A percentile compares a stretch with the other conserved stretches of the same genome.
phyloP scores from a whole-genome alignment of 2,113 vertebrate species.

The Leptobrachium ailaonicum region DNA sequence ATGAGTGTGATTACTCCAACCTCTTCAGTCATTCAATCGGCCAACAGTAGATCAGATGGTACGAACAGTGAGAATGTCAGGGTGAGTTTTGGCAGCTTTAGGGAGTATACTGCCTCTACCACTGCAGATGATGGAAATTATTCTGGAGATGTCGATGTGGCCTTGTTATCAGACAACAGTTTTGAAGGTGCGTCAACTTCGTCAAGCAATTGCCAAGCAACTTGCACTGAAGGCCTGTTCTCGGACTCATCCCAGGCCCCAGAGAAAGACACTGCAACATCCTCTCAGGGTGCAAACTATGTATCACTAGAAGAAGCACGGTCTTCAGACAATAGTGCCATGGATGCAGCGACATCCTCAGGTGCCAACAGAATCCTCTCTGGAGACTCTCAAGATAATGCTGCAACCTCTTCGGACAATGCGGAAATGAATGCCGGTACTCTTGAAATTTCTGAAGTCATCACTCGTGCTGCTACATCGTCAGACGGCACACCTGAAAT shows the following conservation, averaged over 20 bases:
- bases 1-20: constrained; percentile 21
- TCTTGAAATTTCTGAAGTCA: constrained; percentile 7
- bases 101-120: constrained; percentile 26
- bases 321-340: neutral
- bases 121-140: constrained; percentile 28
- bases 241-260: neutral
- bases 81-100: constrained; percentile 5
- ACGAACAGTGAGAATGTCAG: neutral
- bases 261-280: constrained; percentile 20
- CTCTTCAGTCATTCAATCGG: constrained; percentile 9
- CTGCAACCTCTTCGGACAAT: constrained; percentile 30
- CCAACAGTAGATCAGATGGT: neutral
- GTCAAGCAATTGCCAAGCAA: constrained; percentile 7
- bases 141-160: constrained; percentile 24
- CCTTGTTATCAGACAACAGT: constrained; percentile 42
- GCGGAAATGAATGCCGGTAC: neutral
- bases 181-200: constrained; percentile 39
- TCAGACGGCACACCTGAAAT: constrained; percentile 6
- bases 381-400: neutral
- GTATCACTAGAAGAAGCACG: neutral
- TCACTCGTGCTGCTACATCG: constrained; percentile 30
- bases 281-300: constrained; percentile 5
- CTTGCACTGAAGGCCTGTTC: neutral
- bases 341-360: constrained; percentile 30
- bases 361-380: neutral